Percentiles rank a stretch among this genome's conserved stretches.
Conservation (phyloP, 2,888 invertebrate species). For the Tubulanus polymorphus region DNA sequence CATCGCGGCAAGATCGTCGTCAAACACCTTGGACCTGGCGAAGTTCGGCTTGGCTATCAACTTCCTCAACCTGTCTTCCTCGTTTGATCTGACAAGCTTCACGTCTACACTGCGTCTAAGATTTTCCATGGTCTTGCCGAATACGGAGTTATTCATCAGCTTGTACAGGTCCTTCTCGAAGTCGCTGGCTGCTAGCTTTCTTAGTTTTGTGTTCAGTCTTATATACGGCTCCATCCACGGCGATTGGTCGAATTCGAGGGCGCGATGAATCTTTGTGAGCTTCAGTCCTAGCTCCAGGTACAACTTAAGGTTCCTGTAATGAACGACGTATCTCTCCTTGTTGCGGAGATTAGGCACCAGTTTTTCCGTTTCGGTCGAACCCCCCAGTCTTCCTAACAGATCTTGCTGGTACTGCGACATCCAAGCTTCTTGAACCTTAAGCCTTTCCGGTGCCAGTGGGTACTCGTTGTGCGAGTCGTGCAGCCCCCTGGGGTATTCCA, state of each 20-base stretch:
- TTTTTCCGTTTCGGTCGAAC: constrained; percentile 18
- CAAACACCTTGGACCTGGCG: constrained; percentile 31
- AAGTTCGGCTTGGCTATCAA: constrained; percentile 18
- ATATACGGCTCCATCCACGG: constrained; percentile 46
- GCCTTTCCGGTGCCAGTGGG: constrained; percentile 30
- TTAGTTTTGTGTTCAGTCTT: constrained; percentile 27
- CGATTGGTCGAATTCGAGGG: constrained; percentile 35
- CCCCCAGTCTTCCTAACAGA: not conserved
- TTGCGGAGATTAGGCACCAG: constrained; percentile 24
- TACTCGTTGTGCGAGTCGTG: constrained; percentile 44
- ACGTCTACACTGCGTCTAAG: constrained; percentile 48
- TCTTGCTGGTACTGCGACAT: constrained; percentile 12
- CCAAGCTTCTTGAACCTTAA: constrained; percentile 7
- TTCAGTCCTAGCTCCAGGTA: constrained; percentile 28
- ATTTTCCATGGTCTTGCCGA: constrained; percentile 54
- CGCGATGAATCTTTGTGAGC: constrained; percentile 31
- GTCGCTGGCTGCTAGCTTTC: constrained; percentile 29
- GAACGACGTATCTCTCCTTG: constrained; percentile 36
- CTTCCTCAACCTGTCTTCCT: not conserved
- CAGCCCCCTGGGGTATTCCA: constrained; percentile 48
- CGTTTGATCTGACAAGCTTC: constrained; percentile 17
- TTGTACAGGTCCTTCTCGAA: constrained; percentile 39
- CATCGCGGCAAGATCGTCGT: constrained; percentile 44
- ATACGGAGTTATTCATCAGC: constrained; percentile 36
- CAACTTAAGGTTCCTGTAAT: constrained; percentile 42